phyloP scores from a whole-genome alignment of 2,797 vertebrate species.

The Melanotaenia trifasciata region DNA sequence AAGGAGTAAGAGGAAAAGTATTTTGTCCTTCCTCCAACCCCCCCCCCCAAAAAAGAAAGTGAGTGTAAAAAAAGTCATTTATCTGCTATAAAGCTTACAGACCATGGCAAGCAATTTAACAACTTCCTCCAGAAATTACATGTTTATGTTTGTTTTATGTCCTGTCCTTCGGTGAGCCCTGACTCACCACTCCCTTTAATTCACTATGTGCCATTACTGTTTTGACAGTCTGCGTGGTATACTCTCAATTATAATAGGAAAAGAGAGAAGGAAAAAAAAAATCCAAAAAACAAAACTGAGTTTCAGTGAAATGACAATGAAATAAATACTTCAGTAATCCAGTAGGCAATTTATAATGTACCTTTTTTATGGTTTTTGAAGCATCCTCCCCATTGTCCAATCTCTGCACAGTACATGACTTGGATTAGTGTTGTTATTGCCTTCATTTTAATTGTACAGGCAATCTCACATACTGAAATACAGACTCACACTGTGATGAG shows the following conservation, averaged over 20 bases:
- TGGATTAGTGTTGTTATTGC: constrained; percentile 34
- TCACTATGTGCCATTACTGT: constrained; percentile 31
- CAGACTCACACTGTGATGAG: constrained; percentile 1
- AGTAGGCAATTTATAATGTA: neutral
- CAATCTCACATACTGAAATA: constrained; percentile 10
- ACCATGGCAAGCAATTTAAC: constrained; percentile 21
- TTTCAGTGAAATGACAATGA: neutral
- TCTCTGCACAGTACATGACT: constrained; percentile 28
- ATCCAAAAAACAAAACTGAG: too few species aligned
- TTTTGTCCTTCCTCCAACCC: neutral
- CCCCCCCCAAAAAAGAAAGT: neutral
- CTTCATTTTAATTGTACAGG: constrained; percentile 36
- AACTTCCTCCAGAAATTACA: constrained; percentile 19
- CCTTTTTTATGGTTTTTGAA: constrained; percentile 2
- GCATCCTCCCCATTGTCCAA: constrained; percentile 8
- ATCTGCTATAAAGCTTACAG: constrained; percentile 1
- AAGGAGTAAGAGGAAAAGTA: neutral
- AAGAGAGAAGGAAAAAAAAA: too few species aligned
- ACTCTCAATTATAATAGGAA: neutral
- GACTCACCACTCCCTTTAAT: constrained; percentile 36
- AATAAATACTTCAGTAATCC: neutral
- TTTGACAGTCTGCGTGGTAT: constrained; percentile 28
- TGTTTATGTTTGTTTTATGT: constrained; percentile 30
- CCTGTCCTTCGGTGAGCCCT: constrained; percentile 35
- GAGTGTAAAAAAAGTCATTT: constrained; percentile 5